Evolutionary conservation across 2,113 vertebrate genomes (phyloP).

Genomic region (Embiotoca jacksoni): DNA sequence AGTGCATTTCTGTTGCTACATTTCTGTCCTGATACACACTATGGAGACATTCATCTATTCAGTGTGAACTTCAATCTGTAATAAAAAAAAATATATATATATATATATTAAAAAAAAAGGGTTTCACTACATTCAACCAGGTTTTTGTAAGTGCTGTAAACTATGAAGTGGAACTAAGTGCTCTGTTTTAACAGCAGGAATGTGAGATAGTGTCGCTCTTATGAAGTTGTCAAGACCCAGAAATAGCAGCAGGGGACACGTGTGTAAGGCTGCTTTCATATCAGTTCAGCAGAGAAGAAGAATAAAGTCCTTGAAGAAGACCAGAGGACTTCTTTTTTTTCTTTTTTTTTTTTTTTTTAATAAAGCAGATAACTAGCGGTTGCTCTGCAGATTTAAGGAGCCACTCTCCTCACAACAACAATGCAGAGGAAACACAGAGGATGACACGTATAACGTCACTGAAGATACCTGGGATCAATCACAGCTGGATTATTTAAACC

Average conservation of each 20-base stretch:
- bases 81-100: too few species aligned
- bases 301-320: conserved; percentile 60
- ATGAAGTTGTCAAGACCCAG: background rate
- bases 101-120: too few species aligned
- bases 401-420: background rate
- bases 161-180: conserved; percentile 55
- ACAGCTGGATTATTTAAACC: background rate
- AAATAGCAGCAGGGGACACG: conserved; percentile 68
- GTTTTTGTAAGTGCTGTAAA: background rate
- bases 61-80: too few species aligned
- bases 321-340: conserved; percentile 43
- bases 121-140: background rate
- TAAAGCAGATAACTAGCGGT: conserved; percentile 16
- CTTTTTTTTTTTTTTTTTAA: background rate
- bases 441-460: background rate
- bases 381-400: conserved; percentile 6
- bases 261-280: conserved; percentile 46
- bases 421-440: background rate
- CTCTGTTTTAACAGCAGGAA: conserved; percentile 32
- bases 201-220: conserved; percentile 43
- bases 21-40: too few species aligned
- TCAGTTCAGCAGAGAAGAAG: conserved; percentile 26
- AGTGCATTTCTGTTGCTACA: too few species aligned
- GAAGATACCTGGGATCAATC: conserved; percentile 12
- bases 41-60: too few species aligned